Base-by-base conservation (phyloP, 2,888 invertebrate species). In the Leptopilina myrica region DNA sequence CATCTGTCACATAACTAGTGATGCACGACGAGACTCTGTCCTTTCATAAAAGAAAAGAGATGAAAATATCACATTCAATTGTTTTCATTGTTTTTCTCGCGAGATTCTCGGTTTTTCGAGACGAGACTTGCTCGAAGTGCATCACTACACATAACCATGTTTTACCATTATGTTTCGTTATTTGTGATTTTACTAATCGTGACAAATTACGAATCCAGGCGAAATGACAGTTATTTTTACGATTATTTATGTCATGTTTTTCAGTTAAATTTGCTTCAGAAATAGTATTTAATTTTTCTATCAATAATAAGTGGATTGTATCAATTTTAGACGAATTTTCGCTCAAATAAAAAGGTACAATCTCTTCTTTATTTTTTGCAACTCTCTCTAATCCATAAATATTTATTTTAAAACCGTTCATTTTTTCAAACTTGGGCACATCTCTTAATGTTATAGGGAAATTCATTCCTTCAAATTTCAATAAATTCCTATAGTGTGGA, bases 81-180 rank as follows among this genome's bases (percentile, higher is more conserved):
- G n/a, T n/a, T n/a, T n/a, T n/a, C n/a, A n/a, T n/a, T n/a, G n/a
- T n/a, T n/a, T n/a, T n/a, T n/a, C n/a, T n/a, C n/a, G n/a, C n/a
- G n/a, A n/a, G n/a, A n/a, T n/a, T n/a, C n/a, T n/a, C n/a, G n/a
- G n/a, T n/a, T n/a, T n/a, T n/a, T n/a, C n/a, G n/a, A n/a, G n/a
- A n/a, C n/a, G n/a, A n/a, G n/a, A n/a, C n/a, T n/a, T n/a, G n/a
- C n/a, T n/a, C n/a, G n/a, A n/a, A n/a, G n/a, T n/a, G n/a, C n/a
- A n/a, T n/a, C n/a, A n/a, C n/a, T n/a, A n/a, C 20, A 20, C 20
- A 20, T 89, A 90, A n/a, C 15, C 20, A 77, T 15, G 53, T 76
- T 20, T 26, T 33, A 11, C 26, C 6, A n/a, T 80, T 6, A 69
- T 67, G 20, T 15, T 65, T 73, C 12, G 78, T 46, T 33, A 11